Evolutionary conservation across 2,113 vertebrate genomes (phyloP), one percentile per base, ranked within the genome.

Genomic region (Syrmaticus mikado): DNA sequence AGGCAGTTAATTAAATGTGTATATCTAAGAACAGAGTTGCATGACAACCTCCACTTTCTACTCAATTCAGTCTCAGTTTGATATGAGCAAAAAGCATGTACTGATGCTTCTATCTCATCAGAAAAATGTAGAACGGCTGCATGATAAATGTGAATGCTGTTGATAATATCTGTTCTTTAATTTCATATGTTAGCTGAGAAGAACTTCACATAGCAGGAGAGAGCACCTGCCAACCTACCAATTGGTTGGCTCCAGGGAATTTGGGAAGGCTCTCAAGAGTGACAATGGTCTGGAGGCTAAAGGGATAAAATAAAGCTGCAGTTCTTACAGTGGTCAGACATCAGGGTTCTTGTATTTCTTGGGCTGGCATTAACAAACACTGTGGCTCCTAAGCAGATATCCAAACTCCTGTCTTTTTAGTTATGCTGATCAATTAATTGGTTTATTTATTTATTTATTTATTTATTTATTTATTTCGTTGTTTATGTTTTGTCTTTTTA

Each of bases 131-230:
- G 41, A 66, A 79, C 7, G 21, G 4, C 20, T n/a, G 10, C 6
- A 11, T 34, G 50, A 83, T 27, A 25, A 73, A 15, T 0, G 1
- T 1, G 3, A 73, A 11, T 8, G 34, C 30, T 4, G 18, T 41
- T 73, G 20, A 13, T 45, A n/a, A 8, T 50, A 55, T 82, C 48
- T 72, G 2, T 55, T 8, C 73, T 81, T 76, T 40, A 45, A 25
- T 41, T 43, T 57, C 2, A 1, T 28, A 34, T 76, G 10, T 55
- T 50, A 61, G 12, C 10, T 32, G 48, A 68, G 64, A 65, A 57
- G 28, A 45, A 65, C 4, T 36, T 70, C 3, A 68, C 10, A 0
- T 4, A 1, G 2, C 64, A n/a, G 22, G 6, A 64, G 24, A 5
- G 4, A 62, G n/a, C 8, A 60, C 8, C 11, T 75, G 14, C 21